Evolutionary conservation across 2,113 vertebrate species (phyloP), one percentile per base, ranked within the genome.

Genomic region (Nibea albiflora): DNA sequence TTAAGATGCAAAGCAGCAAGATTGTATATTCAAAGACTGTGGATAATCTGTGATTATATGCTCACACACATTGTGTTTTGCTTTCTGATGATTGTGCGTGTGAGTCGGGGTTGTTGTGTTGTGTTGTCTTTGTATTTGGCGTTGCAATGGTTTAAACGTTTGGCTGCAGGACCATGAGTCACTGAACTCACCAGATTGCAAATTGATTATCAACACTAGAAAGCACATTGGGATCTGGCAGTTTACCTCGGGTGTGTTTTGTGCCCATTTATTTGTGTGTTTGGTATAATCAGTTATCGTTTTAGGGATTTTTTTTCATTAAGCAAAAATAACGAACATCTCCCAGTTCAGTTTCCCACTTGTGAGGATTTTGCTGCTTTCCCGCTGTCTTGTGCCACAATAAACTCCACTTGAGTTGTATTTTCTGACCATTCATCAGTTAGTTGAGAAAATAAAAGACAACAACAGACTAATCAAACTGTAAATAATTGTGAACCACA

Each of bases 201-300:
- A 73, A 83, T 76, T 79, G 62, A 81, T 78, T 71, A 85, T 71
- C 52, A 76, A 79, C 61, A 54, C 53, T 28, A 44, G 46, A 72
- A 76, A 42, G 49, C 61, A 58, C 44, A 42, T 72, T 72, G 70
- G 17, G 69, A 64, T 78, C 62, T 62, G 22, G 71, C 66, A 49
- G 42, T 75, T 70, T 19, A 66, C 65, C 22, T 63, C 8, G 0
- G n/a, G 15, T 35, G 20, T 80, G 20, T 80, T n/a, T 57, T 58
- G 16, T 53, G 3, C 7, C 24, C 31, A 54, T 60, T 39, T 31
- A 14, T 54, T 49, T 42, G 24, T 54, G 20, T 58, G 65, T 72
- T 71, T 42, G 31, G 20, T 50, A 35, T 24, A 5, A 50, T 56
- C 28, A 19, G 5, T 77, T 47, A 65, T 57, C 4, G 31, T 11